Evolutionary conservation across 2,113 vertebrate genomes (phyloP).

Genomic region (Atrichornis clamosus): DNA sequence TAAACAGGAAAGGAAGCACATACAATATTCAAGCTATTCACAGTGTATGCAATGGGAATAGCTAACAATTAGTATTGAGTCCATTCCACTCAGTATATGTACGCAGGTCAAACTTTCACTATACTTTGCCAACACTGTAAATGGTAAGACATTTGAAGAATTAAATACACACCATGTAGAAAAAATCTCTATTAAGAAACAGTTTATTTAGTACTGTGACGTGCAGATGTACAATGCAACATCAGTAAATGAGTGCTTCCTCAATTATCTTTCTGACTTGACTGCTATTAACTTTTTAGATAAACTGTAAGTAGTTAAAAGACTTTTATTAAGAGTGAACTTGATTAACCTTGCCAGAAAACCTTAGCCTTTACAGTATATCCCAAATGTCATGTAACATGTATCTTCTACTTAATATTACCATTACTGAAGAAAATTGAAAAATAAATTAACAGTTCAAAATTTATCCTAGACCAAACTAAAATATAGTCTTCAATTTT

Average conservation of each 20-base stretch:
- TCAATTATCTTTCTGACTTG: background rate
- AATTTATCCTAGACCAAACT: background rate
- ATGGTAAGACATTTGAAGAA: background rate
- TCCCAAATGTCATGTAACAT: background rate
- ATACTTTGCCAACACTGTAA: background rate
- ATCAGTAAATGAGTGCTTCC: background rate
- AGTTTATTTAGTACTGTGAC: background rate
- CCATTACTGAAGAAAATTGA: background rate
- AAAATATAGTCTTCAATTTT: background rate
- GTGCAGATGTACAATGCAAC: background rate
- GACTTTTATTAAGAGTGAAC: background rate
- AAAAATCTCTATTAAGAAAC: background rate
- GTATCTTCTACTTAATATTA: background rate
- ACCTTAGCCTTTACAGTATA: background rate
- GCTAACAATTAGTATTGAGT: background rate
- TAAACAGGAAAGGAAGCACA: background rate
- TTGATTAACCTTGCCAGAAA: background rate
- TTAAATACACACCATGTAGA: background rate
- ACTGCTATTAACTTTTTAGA: background rate
- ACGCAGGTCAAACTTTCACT: background rate
- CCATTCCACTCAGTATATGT: background rate
- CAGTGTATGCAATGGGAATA: background rate
- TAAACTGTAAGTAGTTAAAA: background rate
- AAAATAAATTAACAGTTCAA: background rate
- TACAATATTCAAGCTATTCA: background rate